phyloP scores from a whole-genome alignment of 1,140 invertebrate genomes.

The Euura lappo region DNA sequence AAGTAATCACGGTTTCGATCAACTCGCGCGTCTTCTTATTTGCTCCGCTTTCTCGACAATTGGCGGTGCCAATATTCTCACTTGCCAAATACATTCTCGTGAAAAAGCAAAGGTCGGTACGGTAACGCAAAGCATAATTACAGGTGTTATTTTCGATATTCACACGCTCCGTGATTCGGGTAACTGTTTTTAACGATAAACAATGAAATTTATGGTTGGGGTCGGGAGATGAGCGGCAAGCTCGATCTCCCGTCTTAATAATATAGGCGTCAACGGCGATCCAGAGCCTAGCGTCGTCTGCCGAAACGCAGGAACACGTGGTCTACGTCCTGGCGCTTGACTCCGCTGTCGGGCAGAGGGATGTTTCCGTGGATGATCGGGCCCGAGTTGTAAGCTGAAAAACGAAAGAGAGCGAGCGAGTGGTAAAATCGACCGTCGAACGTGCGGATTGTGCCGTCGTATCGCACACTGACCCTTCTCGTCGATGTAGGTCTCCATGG shows the following conservation, averaged over 20 bases:
- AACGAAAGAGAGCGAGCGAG: slow-evolving; percentile 9
- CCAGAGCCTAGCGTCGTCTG: slow-evolving; percentile 63
- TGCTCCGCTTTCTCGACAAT: too few relatives aligned
- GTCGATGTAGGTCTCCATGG: slow-evolving; percentile 62
- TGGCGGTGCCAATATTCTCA: too few relatives aligned
- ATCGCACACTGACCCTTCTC: slow-evolving; percentile 52
- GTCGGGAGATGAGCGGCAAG: not conserved
- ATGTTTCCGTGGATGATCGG: slow-evolving; percentile 50
- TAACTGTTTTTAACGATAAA: too few relatives aligned
- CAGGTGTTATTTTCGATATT: not conserved
- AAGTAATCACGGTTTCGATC: too few relatives aligned
- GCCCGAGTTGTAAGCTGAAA: slow-evolving; percentile 33
- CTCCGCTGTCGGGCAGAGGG: slow-evolving; percentile 61
- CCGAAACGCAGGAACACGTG: slow-evolving; percentile 84
- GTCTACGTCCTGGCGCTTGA: slow-evolving; percentile 81
- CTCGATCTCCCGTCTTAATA: not conserved
- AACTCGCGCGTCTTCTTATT: too few relatives aligned
- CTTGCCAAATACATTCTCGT: too few relatives aligned
- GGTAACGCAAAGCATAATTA: not conserved
- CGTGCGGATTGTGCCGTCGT: not conserved
- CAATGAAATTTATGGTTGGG: not conserved
- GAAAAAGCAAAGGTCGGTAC: not conserved
- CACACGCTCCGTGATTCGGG: not conserved
- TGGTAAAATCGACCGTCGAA: slow-evolving; percentile 14
- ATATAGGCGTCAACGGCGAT: slow-evolving; percentile 20